Percentiles rank a stretch among this genome's conserved stretches.
These are phyloP conservation scores for Litocranius walleri DNA, from an alignment of 2,113 vertebrate genomes.

Conservation along the genomic window DNA sequence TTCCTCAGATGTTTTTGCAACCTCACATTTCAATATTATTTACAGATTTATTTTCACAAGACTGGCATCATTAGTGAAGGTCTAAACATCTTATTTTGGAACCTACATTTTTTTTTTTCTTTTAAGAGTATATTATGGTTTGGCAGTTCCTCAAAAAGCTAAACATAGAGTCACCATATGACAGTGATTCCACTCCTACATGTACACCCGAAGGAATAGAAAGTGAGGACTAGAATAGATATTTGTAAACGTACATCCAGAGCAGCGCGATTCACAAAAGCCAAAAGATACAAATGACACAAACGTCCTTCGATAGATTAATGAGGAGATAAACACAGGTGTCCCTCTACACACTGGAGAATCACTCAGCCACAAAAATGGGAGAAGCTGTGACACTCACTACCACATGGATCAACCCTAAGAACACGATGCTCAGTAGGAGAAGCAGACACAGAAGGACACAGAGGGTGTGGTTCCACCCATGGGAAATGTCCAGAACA, in stretches of 20 bases:
- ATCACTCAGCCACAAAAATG: rapidly evolving
- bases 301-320: neutral
- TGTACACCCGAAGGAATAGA: neutral
- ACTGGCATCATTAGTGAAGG: neutral
- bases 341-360: no score
- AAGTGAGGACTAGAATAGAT: neutral
- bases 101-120: neutral
- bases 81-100: neutral
- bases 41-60: neutral
- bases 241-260: neutral
- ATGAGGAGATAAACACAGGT: neutral
- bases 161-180: neutral
- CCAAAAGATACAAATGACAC: neutral
- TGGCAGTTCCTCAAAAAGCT: neutral
- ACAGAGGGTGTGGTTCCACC: neutral
- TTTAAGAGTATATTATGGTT: neutral
- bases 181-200: neutral
- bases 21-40: neutral
- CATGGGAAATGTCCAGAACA: neutral
- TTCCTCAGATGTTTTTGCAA: neutral
- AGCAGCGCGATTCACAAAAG: neutral
- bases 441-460: neutral
- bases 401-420: rapidly evolving
- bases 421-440: neutral
- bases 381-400: rapidly evolving